These are phyloP conservation scores for Poliocrania exsul DNA, from an alignment of 2,797 vertebrate species.

Conservation along the genomic window DNA sequence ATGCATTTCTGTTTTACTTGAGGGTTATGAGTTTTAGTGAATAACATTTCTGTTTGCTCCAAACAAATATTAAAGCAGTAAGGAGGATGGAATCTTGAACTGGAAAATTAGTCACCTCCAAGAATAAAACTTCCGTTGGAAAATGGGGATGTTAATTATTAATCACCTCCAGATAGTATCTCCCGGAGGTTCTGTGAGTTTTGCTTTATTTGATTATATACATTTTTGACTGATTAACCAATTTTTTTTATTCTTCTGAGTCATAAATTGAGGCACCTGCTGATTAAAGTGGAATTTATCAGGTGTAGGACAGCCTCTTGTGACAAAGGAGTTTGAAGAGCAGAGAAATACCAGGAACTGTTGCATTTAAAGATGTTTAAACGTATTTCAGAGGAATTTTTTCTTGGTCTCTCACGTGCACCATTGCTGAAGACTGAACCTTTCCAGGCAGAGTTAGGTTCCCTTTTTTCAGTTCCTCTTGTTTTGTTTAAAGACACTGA, in stretches of 20 bases:
- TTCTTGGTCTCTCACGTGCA: neutral
- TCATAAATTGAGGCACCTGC: slow-evolving; percentile 6
- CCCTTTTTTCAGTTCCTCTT: neutral
- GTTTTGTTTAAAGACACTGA: neutral
- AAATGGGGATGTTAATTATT: slow-evolving; percentile 41
- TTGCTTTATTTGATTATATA: slow-evolving; percentile 27
- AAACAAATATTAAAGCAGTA: neutral
- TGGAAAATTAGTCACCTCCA: slow-evolving; percentile 27
- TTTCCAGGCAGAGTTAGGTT: neutral
- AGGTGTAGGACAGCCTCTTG: neutral
- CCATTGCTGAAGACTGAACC: neutral
- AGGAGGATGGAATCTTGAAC: neutral
- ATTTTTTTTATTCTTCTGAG: neutral
- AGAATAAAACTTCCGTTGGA: slow-evolving; percentile 39
- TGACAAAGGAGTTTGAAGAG: slow-evolving; percentile 15
- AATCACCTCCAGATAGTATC: neutral
- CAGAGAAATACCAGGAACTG: neutral
- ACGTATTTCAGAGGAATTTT: neutral
- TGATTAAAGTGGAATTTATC: slow-evolving; percentile 35
- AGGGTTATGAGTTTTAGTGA: neutral
- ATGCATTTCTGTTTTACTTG: neutral
- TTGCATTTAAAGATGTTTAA: neutral
- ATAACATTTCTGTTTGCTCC: neutral
- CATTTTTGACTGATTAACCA: slow-evolving; percentile 29
- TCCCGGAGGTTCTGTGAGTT: neutral